Conservation (phyloP, 2,797 vertebrate species). For the Sphenodon punctatus region DNA sequence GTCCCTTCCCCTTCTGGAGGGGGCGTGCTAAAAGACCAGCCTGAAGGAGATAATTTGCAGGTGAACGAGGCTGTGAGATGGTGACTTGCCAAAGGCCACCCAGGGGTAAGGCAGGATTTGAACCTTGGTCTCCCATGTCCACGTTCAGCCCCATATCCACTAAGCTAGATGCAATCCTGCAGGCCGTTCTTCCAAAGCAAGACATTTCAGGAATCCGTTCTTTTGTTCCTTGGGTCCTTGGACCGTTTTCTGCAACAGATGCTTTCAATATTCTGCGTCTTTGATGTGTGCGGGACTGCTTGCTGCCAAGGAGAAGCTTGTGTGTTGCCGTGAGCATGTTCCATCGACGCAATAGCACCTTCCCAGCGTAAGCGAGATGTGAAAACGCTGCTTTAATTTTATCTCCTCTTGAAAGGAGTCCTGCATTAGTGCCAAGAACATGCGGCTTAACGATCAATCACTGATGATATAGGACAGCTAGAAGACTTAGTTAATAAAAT, state of each 20-base stretch:
- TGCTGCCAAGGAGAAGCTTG: background rate
- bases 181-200: background rate
- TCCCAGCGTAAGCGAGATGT: background rate
- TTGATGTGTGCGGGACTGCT: background rate
- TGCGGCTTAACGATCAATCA: background rate
- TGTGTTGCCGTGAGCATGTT: background rate
- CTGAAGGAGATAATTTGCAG: too few species aligned
- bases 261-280: background rate
- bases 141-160: too few species aligned
- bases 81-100: too few species aligned
- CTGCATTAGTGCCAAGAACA: background rate
- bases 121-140: too few species aligned
- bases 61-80: too few species aligned
- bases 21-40: too few species aligned
- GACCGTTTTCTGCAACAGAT: background rate
- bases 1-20: too few species aligned
- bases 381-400: background rate
- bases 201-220: background rate
- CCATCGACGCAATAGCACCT: background rate
- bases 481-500: background rate
- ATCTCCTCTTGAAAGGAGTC: background rate
- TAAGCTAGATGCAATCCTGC: too few species aligned
- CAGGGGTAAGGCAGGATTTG: too few species aligned
- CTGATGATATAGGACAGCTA: background rate
- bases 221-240: too few species aligned